phyloP scores from a whole-genome alignment of 2,888 invertebrate species.

The Leptogaster cylindrica region DNA sequence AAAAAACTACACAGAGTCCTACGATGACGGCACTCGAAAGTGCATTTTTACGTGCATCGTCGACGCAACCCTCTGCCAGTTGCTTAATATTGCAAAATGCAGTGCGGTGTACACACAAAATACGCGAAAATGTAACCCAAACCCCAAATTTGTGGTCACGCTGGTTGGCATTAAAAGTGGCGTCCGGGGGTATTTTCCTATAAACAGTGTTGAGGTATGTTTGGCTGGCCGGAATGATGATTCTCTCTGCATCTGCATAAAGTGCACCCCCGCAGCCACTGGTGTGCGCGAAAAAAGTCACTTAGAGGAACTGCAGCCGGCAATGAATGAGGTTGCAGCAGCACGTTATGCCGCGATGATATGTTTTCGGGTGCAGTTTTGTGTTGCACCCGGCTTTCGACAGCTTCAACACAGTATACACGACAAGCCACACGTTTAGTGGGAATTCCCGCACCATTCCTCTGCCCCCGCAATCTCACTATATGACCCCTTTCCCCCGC shows the following conservation, averaged over 20 bases:
- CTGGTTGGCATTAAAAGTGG: constrained; percentile 34
- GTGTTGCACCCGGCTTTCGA: constrained; percentile 31
- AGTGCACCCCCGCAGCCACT: background rate
- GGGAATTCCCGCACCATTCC: no score
- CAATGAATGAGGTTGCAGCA: constrained; percentile 41
- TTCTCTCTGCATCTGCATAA: constrained; percentile 32
- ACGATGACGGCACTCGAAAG: constrained; percentile 5
- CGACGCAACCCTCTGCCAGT: constrained; percentile 35
- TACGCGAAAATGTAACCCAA: constrained; percentile 40
- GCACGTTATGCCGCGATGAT: constrained; percentile 24
- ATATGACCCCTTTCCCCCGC: background rate
- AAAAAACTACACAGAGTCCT: background rate
- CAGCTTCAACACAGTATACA: constrained; percentile 20
- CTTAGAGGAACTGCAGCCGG: constrained; percentile 22
- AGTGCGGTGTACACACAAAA: constrained; percentile 27
- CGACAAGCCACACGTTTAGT: constrained; percentile 40
- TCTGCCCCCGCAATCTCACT: background rate
- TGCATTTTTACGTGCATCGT: constrained; percentile 35
- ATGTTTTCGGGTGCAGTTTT: constrained; percentile 38
- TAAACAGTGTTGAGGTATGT: constrained; percentile 36
- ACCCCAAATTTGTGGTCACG: constrained; percentile 43
- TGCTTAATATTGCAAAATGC: constrained; percentile 40
- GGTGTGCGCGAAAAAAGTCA: constrained; percentile 32
- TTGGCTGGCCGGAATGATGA: constrained; percentile 31
- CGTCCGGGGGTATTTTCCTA: constrained; percentile 9